phyloP scores from a whole-genome alignment of 2,113 vertebrate genomes.

The Ammodytes dubius region DNA sequence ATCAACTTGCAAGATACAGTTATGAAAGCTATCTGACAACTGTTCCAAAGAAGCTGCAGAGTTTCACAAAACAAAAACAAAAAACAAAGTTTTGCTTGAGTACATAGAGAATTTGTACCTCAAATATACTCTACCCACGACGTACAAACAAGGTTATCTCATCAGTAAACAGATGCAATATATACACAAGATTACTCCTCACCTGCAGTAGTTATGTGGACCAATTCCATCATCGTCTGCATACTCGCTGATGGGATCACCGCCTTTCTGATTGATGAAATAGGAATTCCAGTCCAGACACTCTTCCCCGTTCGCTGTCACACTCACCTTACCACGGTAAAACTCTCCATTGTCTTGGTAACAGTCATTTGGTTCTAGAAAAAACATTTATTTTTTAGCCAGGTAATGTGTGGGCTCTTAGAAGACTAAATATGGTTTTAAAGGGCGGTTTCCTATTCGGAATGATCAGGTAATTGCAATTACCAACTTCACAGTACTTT shows the following conservation, averaged over 20 bases:
- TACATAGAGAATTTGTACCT: neutral
- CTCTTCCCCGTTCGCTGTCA: slow-evolving; percentile 51
- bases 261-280: slow-evolving; percentile 48
- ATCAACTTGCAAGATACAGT: neutral
- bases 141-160: neutral
- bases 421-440: neutral
- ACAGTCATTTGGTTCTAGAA: slow-evolving; percentile 71
- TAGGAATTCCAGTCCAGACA: slow-evolving; percentile 81
- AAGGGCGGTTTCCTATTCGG: neutral
- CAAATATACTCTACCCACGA: neutral
- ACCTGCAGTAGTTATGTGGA: slow-evolving; percentile 79
- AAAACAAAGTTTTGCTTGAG: neutral
- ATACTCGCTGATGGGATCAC: slow-evolving; percentile 41
- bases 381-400: neutral
- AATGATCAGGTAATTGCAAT: slow-evolving; percentile 4
- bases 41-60: neutral
- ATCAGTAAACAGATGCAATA: neutral
- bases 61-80: neutral
- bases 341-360: slow-evolving; percentile 66
- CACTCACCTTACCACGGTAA: slow-evolving; percentile 70
- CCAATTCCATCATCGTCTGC: slow-evolving; percentile 61
- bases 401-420: neutral
- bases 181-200: slow-evolving; percentile 4
- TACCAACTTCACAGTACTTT: slow-evolving; percentile 78
- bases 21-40: too few relatives aligned